These are phyloP conservation scores for Podarcis lilfordi DNA, from an alignment of 2,797 vertebrate genomes.

Conservation along the genomic window DNA sequence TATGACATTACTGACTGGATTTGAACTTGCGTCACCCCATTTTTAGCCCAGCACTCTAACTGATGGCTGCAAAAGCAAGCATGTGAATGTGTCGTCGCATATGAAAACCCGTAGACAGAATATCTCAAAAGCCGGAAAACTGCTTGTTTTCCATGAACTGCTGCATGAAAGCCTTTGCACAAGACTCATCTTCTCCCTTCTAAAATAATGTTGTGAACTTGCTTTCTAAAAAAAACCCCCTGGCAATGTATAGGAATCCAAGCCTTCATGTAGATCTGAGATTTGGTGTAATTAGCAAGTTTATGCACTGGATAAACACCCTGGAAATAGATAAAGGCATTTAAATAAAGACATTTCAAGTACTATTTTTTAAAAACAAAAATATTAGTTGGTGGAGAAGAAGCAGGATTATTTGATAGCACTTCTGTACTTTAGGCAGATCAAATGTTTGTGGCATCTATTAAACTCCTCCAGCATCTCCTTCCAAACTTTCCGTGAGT, in stretches of 20 bases:
- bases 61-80: background rate
- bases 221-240: background rate
- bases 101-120: background rate
- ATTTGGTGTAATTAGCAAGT: slow-evolving; percentile 1
- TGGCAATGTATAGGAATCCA: background rate
- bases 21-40: too few species aligned
- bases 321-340: slow-evolving; percentile 48
- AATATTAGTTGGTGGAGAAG: slow-evolving; percentile 34
- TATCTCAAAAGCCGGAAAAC: background rate
- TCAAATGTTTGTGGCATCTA: slow-evolving; percentile 71
- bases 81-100: too few species aligned
- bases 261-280: slow-evolving; percentile 6
- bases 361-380: slow-evolving; percentile 29
- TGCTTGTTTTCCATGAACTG: background rate
- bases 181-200: background rate
- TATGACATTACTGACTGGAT: too few species aligned
- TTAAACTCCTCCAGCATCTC: slow-evolving; percentile 60
- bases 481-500: slow-evolving; percentile 54
- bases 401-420: slow-evolving; percentile 55
- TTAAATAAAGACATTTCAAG: slow-evolving; percentile 25
- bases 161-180: background rate
- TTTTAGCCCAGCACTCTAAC: too few species aligned
- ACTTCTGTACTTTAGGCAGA: slow-evolving; percentile 45
- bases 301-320: slow-evolving; percentile 42
- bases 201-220: background rate